Base-by-base conservation (phyloP, 2,888 invertebrate species). In the Cheilosia scutellata region DNA sequence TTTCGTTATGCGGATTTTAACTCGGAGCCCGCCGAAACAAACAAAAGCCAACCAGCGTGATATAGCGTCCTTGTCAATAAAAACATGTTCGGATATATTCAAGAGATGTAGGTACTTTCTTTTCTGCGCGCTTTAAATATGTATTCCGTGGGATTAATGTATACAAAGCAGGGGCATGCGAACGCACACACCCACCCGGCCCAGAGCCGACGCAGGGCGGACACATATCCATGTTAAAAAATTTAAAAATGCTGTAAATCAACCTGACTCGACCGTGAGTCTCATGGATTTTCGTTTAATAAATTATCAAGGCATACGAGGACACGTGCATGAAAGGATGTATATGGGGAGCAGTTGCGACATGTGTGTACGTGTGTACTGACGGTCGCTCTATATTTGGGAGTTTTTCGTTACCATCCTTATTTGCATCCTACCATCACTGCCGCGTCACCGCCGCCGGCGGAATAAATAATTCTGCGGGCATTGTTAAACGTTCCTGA, bases 181-280 rank as follows among this genome's bases (percentile, higher is more conserved):
- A 40, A 40, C n/a, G 27, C 31, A 31, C 27, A 20, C 42, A 55
- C 44, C 27, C 47, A 25, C 6, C 31, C 16, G 29, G 1, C 11
- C 33, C 3, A 13, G 13, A 3, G 11, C n/a, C 40, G 42, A 58
- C 44, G 16, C 33, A n/a, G 57, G 31, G 49, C 27, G 78, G 68
- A 71, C 72, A 68, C 66, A 83, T 62, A 60, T 66, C 66, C 60
- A 44, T 71, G 76, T 71, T 66, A 25, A 76, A 80, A 62, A 63
- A 71, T 86, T 86, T 72, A 71, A 68, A 82, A 86, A 82, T 77
- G 82, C 68, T 77, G 82, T 86, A 86, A 86, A 86, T 86, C 86
- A 86, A 82, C 57, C 71, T 75, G 80, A 82, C 80, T 82, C 55
- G 58, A 71, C 71, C 76, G 71, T 71, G 71, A 66, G 60, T 66